Percentiles rank a stretch among this genome's conserved stretches.
phyloP scores from a whole-genome alignment of 2,888 invertebrate species.

The Aradus depressus region DNA sequence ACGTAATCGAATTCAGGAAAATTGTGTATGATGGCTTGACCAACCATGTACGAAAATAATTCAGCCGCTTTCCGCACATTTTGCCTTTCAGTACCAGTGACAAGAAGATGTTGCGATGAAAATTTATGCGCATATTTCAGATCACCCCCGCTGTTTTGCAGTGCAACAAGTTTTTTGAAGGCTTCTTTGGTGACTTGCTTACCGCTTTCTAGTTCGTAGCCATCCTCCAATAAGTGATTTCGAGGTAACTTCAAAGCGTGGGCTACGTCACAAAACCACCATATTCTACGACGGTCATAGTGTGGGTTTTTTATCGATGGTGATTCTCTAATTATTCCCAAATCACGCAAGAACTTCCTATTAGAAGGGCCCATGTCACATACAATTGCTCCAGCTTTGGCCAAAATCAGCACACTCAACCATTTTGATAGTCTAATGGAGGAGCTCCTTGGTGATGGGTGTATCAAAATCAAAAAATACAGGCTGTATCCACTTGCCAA shows the following conservation, averaged over 20 bases:
- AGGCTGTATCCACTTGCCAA: slow-evolving; percentile 5
- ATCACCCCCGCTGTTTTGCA: slow-evolving; percentile 3
- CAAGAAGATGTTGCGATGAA: slow-evolving; percentile 5
- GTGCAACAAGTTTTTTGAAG: slow-evolving; percentile 4
- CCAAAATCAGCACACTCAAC: no score
- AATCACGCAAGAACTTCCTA: slow-evolving; percentile 6
- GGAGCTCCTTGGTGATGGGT: no score
- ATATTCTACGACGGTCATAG: slow-evolving; percentile 6
- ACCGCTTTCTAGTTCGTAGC: slow-evolving; percentile 6
- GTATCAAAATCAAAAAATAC: neutral
- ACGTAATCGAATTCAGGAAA: slow-evolving; percentile 3
- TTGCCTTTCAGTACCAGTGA: slow-evolving; percentile 5
- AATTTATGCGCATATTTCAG: slow-evolving; percentile 9
- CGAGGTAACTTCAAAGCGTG: slow-evolving; percentile 8
- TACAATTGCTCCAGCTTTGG: slow-evolving; percentile 1
- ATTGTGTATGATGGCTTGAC: slow-evolving; percentile 10
- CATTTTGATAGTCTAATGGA: no score
- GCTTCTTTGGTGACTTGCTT: slow-evolving; percentile 11
- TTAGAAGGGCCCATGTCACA: slow-evolving; percentile 14
- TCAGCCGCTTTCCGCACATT: no score
- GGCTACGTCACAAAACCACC: slow-evolving; percentile 10
- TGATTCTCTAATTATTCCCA: neutral
- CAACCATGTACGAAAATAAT: slow-evolving; percentile 3
- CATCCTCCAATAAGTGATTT: slow-evolving; percentile 10
- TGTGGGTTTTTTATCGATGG: slow-evolving; percentile 7